Base-by-base conservation (phyloP, 2,888 invertebrate genomes). In the Scelioninae gen. 2 region DNA sequence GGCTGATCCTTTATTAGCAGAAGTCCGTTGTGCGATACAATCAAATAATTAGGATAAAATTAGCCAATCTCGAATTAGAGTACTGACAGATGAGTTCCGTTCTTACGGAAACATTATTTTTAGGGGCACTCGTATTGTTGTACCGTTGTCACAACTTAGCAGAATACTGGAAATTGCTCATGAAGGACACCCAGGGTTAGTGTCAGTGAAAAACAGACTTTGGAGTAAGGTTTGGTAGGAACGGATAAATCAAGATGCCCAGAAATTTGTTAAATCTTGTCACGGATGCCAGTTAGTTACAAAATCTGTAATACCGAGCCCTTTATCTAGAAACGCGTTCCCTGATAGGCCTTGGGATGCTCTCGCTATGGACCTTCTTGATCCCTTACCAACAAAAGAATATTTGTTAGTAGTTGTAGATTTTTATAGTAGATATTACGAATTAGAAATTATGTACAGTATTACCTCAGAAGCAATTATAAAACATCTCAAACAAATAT, bases 141-240 rank as follows among this genome's bases (percentile, higher is more conserved):
- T 71, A 1, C 57, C 70, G 0, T 0, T 6, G 1, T 16, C 11
- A 22, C 11, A 64, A 11, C 22, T 25, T 16, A 18, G 28, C 1
- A 19, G 13, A 22, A 15, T 57, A 2, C 37, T 67, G n/a, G 2
- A 33, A 1, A 60, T 67, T 13, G 81, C 80, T 5, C 81, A 82
- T 41, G 81, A 83, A 67, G 83, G 82, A 0, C 81, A 82, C 52
- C 78, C 81, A 2, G 81, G 82, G 2, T 78, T 76, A n/a, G 76
- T 78, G 0, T 46, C 74, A 0, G 77, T 79, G 74, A 76, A 79
- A 67, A 46, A 73, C 16, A 15, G 77, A n/a, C 33, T 78, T 11
- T n/a, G 77, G 0, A 58, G 52, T 28, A 78, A 80, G 48, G 77
- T 79, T 3, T 79, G 78, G 78, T 79, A 77, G 78, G 43, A 43